Conservation (phyloP, 35 echinoderm and acorn worm genomes). For the Diadema setosum region DNA sequence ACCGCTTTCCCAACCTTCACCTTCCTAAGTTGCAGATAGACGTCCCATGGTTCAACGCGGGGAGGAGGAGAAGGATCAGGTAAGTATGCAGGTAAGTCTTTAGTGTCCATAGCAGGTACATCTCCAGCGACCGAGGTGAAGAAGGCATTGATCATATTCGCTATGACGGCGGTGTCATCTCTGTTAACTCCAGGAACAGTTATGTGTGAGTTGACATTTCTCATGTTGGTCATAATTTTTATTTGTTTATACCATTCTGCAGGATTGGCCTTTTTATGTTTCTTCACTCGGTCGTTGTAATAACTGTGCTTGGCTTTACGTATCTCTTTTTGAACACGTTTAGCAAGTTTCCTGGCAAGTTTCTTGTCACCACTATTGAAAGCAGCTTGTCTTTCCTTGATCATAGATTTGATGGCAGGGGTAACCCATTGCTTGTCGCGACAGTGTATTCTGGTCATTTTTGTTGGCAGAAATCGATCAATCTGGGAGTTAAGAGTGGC, state of each 20-base stretch:
- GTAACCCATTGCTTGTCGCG: constrained; percentile 40
- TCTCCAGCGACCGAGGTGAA: constrained; percentile 11
- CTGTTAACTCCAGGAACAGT: constrained; percentile 3
- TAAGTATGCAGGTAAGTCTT: constrained; percentile 21
- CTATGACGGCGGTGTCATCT: neutral
- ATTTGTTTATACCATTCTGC: constrained; percentile 55
- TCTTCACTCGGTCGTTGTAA: constrained; percentile 27
- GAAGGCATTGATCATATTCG: constrained; percentile 38
- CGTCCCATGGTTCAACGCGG: constrained; percentile 31
- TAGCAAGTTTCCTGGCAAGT: neutral
- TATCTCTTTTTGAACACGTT: neutral
- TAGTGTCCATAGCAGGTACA: neutral
- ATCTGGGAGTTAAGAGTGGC: neutral
- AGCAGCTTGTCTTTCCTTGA: neutral
- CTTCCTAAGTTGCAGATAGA: constrained; percentile 31
- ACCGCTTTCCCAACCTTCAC: constrained; percentile 31
- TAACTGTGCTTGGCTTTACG: neutral
- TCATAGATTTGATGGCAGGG: neutral
- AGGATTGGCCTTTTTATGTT: constrained; percentile 51
- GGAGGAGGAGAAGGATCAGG: constrained; percentile 21
- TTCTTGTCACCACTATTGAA: neutral
- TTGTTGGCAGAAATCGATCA: neutral
- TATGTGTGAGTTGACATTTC: neutral
- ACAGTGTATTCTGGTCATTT: neutral
- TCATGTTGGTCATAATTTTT: constrained; percentile 29